Evolutionary conservation across 2,113 vertebrate genomes (phyloP).

Genomic region (Aplodontia rufa): DNA sequence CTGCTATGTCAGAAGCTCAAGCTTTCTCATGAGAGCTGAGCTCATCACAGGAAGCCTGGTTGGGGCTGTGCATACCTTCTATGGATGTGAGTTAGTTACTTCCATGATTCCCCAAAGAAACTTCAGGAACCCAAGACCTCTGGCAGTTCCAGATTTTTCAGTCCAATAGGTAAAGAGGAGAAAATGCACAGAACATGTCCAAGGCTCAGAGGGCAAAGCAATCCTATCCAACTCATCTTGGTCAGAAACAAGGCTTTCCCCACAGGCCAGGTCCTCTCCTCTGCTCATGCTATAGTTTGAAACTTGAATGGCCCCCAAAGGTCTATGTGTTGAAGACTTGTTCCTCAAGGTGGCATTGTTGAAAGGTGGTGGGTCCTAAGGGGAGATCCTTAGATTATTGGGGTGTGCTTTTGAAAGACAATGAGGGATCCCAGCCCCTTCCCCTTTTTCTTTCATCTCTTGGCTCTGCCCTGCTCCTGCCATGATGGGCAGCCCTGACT

Average conservation of each 20-base stretch:
- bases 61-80: background rate
- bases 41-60: no score
- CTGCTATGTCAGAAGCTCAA: no score
- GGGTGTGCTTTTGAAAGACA: background rate
- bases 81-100: background rate
- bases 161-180: background rate
- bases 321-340: background rate
- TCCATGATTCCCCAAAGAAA: background rate
- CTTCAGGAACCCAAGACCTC: background rate
- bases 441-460: background rate
- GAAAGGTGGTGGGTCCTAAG: background rate
- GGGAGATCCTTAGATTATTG: background rate
- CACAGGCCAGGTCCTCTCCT: no score
- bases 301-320: background rate
- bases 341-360: background rate
- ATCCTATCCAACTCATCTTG: background rate
- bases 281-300: background rate
- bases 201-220: background rate
- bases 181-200: rapidly evolving
- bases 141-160: background rate
- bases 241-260: background rate
- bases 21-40: background rate
- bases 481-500: no score
- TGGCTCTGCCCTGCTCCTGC: background rate
- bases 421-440: background rate